Percentiles rank a stretch among this genome's conserved stretches.
These are phyloP conservation scores for Elymnias hypermnestra DNA, from an alignment of 1,140 invertebrate genomes.

Conservation along the genomic window DNA sequence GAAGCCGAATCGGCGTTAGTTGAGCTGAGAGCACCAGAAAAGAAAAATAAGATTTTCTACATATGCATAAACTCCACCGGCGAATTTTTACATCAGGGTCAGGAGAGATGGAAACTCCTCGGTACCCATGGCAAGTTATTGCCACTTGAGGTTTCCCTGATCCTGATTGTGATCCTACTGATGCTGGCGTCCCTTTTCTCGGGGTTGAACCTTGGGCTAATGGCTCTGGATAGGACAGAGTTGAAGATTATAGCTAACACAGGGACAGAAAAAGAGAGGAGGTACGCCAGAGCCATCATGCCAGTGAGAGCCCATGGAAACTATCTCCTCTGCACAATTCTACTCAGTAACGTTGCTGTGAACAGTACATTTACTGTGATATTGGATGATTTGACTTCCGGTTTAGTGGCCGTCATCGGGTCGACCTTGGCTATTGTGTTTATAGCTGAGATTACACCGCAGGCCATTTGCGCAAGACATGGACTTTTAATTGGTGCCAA, in stretches of 20 bases:
- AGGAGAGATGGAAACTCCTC: constrained; percentile 79
- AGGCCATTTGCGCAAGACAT: constrained; percentile 94
- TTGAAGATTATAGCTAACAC: constrained; percentile 95
- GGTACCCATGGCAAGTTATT: constrained; percentile 81
- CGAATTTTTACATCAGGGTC: constrained; percentile 85
- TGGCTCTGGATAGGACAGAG: constrained; percentile 97
- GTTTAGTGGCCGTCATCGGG: constrained; percentile 89
- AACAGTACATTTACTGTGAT: constrained; percentile 98
- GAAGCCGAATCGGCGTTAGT: no score
- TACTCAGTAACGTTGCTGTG: constrained; percentile 98
- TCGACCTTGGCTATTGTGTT: constrained; percentile 96
- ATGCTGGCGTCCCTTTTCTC: constrained; percentile 94
- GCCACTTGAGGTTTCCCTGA: constrained; percentile 85
- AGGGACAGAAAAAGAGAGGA: constrained; percentile 84
- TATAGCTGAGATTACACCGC: constrained; percentile 97
- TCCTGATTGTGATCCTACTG: constrained; percentile 87
- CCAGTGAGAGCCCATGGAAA: constrained; percentile 96
- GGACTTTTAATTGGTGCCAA: constrained; percentile 96
- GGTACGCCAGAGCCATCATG: constrained; percentile 90
- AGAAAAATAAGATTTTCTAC: no score
- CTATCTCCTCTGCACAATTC: constrained; percentile 94
- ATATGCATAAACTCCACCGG: no score
- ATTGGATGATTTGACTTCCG: constrained; percentile 94
- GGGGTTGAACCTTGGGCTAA: constrained; percentile 96
- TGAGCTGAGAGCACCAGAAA: no score